Evolutionary conservation across 2,113 vertebrate species (phyloP).

Genomic region (Leucosticte australis): DNA sequence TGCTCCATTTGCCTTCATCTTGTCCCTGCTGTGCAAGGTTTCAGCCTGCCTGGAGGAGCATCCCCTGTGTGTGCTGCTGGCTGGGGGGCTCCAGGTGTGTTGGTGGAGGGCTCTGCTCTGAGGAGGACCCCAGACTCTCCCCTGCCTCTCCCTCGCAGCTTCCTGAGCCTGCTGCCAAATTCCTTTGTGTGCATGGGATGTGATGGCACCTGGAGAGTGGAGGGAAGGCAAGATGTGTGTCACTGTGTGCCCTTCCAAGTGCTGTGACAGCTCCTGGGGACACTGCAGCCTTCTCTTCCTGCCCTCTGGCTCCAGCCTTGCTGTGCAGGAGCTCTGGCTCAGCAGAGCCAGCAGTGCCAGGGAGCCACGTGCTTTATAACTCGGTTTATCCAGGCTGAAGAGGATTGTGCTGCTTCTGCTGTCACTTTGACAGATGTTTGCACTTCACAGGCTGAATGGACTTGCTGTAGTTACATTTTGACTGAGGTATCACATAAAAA

Average conservation of each 20-base stretch:
- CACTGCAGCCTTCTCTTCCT: neutral
- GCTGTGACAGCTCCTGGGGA: neutral
- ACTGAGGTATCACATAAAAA: neutral
- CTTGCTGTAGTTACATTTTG: neutral
- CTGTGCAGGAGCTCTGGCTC: accelerated
- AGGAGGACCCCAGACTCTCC: neutral
- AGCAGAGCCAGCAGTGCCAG: accelerated
- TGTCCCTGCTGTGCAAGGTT: accelerated
- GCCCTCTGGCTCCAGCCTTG: neutral
- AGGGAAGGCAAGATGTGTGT: neutral
- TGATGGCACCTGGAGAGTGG: neutral
- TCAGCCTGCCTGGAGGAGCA: neutral
- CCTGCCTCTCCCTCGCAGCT: neutral
- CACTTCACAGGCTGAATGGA: neutral
- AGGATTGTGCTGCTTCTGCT: neutral
- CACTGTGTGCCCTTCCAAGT: neutral
- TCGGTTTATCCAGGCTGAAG: neutral
- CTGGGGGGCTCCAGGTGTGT: accelerated
- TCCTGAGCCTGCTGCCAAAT: neutral
- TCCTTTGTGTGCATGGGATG: neutral
- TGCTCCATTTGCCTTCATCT: neutral
- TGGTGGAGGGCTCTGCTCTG: neutral
- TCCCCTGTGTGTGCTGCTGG: neutral
- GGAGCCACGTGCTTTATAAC: neutral
- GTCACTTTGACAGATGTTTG: constrained; percentile 15